Percentiles rank a stretch among this genome's conserved stretches.
Conservation (phyloP, 2,113 vertebrate genomes). For the Nothobranchius furzeri region DNA sequence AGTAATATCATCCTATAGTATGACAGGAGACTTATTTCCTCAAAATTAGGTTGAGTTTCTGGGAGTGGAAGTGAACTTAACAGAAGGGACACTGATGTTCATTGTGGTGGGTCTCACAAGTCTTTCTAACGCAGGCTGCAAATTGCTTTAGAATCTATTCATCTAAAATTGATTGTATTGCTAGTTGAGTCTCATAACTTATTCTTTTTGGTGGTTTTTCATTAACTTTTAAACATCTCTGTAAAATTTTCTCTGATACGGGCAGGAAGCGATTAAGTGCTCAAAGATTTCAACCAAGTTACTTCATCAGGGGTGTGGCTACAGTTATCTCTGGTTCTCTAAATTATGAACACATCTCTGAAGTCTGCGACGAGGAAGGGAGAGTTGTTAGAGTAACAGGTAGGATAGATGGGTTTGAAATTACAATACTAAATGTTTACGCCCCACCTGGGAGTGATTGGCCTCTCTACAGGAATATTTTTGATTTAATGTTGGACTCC, state of each 20-base stretch:
- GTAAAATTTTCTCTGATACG: slow-evolving; percentile 49
- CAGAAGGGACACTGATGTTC: slow-evolving; percentile 4
- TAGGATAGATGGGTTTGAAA: no score
- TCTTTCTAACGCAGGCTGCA: slow-evolving; percentile 33
- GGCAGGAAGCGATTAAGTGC: slow-evolving; percentile 33
- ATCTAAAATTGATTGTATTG: slow-evolving; percentile 57
- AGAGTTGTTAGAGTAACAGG: no score
- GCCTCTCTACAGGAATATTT: no score
- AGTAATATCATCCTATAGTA: background rate
- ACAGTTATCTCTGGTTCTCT: no score
- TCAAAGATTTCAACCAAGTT: slow-evolving; percentile 40
- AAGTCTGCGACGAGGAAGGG: no score
- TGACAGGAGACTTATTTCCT: background rate
- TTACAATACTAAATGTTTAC: no score
- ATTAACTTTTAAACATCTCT: slow-evolving; percentile 41
- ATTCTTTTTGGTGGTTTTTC: slow-evolving; percentile 64
- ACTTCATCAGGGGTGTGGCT: slow-evolving; percentile 18
- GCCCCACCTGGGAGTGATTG: no score
- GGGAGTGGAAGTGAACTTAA: slow-evolving; percentile 7
- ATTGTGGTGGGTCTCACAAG: slow-evolving; percentile 38
- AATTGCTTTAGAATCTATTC: slow-evolving; percentile 58
- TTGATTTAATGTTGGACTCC: no score
- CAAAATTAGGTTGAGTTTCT: slow-evolving; percentile 4
- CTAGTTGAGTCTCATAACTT: slow-evolving; percentile 25
- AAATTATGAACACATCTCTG: no score